Evolutionary conservation across 1,140 invertebrate genomes (phyloP), one percentile per base, ranked within the genome.

Genomic region (Drosophila tani): DNA sequence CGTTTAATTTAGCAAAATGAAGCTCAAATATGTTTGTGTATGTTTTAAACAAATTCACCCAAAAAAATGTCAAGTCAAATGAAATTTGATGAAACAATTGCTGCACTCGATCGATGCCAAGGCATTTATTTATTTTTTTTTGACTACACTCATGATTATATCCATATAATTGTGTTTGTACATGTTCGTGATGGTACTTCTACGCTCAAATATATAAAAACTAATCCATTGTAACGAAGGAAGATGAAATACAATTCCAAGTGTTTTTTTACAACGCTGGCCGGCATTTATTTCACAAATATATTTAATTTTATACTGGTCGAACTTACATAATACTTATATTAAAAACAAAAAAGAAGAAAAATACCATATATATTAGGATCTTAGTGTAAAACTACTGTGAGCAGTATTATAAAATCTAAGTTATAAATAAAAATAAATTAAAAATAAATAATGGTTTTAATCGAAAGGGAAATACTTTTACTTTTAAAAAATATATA

Each of bases 401-500:
- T 70, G 67, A 70, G 67, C 67, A 70, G 67, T 70, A 70, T 70
- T 70, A 70, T 70, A 70, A 70, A 67, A 70, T 67, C 67, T 70
- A 70, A 70, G 67, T 69, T 69, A 69, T 70, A 40, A 70, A 70
- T 70, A 70, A 70, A 70, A 55, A 70, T 70, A 70, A 70, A 70
- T 38, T 70, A 49, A 64, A 70, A 67, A 32, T 69, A 70, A 67
- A 67, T 38, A 7, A 19, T 14, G 21, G 63, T 66, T 66, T 66
- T 32, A 35, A 35, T 66, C 15, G 5, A 62, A 19, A 11, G 21
- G n/a, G 2, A 2, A 15, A 56, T 21, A 21, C 6, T 55, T 55
- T 55, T 55, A 9, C 3, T 55, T 55, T 0, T 5, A 53, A n/a
- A 45, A 21, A 32, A 49, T 7, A 19, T 35, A 2, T 11, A 11